phyloP scores from a whole-genome alignment of 2,797 vertebrate species.

The Parauchenoglanis ngamensis region DNA sequence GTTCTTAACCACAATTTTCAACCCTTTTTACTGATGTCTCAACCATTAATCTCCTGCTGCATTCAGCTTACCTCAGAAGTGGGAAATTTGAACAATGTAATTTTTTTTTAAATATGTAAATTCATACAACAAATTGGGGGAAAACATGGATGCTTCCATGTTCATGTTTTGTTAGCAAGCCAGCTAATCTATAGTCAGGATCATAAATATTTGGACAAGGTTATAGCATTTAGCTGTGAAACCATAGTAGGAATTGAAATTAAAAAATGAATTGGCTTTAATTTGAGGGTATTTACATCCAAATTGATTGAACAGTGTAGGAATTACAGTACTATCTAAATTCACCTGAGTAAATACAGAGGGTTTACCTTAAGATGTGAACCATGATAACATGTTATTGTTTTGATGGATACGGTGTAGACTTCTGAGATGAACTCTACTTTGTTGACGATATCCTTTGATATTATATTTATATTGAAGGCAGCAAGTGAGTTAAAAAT shows the following conservation, averaged over 20 bases:
- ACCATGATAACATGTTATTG: not conserved
- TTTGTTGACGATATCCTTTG: not conserved
- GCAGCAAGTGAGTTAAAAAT: slow-evolving; percentile 14
- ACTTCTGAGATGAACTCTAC: slow-evolving; percentile 30
- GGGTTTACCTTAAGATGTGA: no score
- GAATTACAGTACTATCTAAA: not conserved
- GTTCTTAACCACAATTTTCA: not conserved
- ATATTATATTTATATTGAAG: slow-evolving; percentile 50
- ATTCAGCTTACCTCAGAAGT: not conserved
- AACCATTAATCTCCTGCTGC: not conserved
- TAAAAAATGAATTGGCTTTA: no score
- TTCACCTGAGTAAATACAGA: not conserved
- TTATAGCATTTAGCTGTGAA: no score
- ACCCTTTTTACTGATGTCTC: not conserved
- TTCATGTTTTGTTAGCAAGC: no score
- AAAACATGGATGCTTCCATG: not conserved
- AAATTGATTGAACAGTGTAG: no score
- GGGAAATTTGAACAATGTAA: not conserved
- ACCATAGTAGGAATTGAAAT: no score
- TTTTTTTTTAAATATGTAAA: not conserved
- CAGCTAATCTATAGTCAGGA: no score
- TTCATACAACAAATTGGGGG: not conserved
- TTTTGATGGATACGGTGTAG: not conserved
- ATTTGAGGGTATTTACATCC: no score
- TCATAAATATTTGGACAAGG: no score